These are phyloP conservation scores for Gallinago media DNA, from an alignment of 2,113 vertebrate species.

Conservation along the genomic window DNA sequence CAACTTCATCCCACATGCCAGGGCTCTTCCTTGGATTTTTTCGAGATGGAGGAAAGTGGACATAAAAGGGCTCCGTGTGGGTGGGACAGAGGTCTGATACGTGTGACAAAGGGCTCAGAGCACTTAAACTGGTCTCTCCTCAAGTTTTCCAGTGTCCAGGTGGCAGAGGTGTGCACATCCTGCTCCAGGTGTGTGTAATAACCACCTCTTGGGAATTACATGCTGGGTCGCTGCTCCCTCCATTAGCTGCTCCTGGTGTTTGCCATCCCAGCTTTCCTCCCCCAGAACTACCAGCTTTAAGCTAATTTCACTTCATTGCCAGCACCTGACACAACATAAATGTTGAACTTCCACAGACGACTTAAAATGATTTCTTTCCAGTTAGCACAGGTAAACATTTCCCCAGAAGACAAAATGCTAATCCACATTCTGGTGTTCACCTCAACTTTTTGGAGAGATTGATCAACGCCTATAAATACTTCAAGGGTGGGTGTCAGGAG, in stretches of 20 bases:
- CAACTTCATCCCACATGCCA: neutral
- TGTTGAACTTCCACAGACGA: neutral
- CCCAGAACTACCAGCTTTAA: neutral
- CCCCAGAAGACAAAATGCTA: neutral
- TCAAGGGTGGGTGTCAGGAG: too few relatives aligned
- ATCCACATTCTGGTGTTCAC: neutral
- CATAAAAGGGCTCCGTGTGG: neutral
- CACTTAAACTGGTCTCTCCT: neutral
- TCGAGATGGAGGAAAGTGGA: neutral
- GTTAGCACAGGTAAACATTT: neutral
- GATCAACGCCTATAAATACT: too few relatives aligned
- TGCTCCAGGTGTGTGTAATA: neutral
- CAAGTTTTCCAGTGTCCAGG: accelerated
- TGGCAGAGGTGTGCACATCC: accelerated
- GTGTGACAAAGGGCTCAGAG: neutral
- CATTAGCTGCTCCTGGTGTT: neutral
- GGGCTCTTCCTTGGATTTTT: neutral
- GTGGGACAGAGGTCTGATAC: neutral
- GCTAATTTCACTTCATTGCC: neutral
- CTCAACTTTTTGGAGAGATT: neutral
- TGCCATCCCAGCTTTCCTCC: neutral
- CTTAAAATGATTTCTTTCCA: neutral
- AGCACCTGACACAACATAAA: neutral
- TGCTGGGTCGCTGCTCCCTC: neutral
- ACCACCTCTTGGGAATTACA: neutral